Evolutionary conservation across 2,797 vertebrate genomes (phyloP), one percentile per base, ranked within the genome.

Genomic region (Chelmon rostratus): DNA sequence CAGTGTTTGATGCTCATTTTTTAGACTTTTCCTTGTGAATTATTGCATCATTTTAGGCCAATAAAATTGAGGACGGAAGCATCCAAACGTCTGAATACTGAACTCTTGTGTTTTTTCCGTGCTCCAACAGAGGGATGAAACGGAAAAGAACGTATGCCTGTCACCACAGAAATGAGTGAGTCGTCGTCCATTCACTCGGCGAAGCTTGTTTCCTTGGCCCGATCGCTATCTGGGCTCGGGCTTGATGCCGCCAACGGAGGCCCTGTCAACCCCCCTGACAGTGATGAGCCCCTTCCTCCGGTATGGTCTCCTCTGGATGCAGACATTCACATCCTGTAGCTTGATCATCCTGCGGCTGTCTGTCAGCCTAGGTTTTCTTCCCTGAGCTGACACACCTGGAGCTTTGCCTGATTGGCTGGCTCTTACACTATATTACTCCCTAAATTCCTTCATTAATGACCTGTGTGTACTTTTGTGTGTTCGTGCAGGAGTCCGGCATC

Each of bases 191-290:
- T 86, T 70, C 91, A 91, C 57, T 96, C 91, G 57, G 92, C 86
- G 72, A 96, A 95, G 62, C 95, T 96, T 69, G 94, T 96, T 69
- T 95, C 94, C 2, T 85, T 97, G 87, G 96, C 96, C 53, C 92
- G 86, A 25, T 93, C 95, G 6, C 42, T 84, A 33, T 91, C 92
- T 2, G 92, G 82, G 33, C 76, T 91, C 1, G 91, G 91, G 52
- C 85, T 90, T 40, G 93, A 90, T 3, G 77, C 88, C 16, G 82
- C 82, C 80, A 93, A 91, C 31, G 92, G 92, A 82, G 59, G 83
- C n/a, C 90, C 92, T 4, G 79, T 92, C 69, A 56, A 81, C 83
- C 58, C 84, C 1, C 0, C 87, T 72, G 66, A 89, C 11, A 66
- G 75, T 1, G 1, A 95, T 53, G 16, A 92, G 16, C 56, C 88